Conservation (phyloP, 2,797 vertebrate genomes). For the Sebastiscus albofasciatus region DNA sequence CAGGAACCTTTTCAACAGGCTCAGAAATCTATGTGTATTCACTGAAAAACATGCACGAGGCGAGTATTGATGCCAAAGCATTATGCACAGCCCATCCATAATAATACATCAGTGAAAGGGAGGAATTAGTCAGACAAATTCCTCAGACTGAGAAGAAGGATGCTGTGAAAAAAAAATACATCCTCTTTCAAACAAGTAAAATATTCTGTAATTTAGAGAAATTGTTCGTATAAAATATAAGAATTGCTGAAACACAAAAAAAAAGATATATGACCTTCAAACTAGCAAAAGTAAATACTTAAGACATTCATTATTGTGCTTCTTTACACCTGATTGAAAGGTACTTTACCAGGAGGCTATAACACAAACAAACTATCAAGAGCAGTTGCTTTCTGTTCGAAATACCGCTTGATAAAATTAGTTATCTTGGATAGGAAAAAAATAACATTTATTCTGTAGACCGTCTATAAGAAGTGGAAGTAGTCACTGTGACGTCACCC, state of each 20-base stretch:
- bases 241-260: not conserved
- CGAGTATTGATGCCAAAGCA: slow-evolving; percentile 61
- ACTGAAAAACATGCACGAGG: slow-evolving; percentile 49
- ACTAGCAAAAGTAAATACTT: not conserved
- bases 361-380: not conserved
- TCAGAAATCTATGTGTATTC: slow-evolving; percentile 48
- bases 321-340: not conserved
- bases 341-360: not conserved
- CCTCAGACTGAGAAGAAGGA: slow-evolving; percentile 10
- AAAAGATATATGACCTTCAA: not conserved
- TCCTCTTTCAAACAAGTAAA: not conserved
- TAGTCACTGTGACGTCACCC: too few relatives aligned
- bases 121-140: slow-evolving; percentile 24
- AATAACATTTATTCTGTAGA: not conserved
- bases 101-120: slow-evolving; percentile 37
- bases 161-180: not conserved
- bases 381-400: not conserved
- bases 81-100: slow-evolving; percentile 62
- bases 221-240: not conserved
- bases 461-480: too few relatives aligned
- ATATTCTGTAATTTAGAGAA: not conserved
- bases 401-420: not conserved
- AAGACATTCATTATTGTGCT: not conserved
- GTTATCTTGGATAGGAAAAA: not conserved
- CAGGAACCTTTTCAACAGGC: slow-evolving; percentile 60